These are phyloP conservation scores for Cyrtodaria siliqua DNA, from an alignment of 2,888 invertebrate genomes.

Conservation along the genomic window DNA sequence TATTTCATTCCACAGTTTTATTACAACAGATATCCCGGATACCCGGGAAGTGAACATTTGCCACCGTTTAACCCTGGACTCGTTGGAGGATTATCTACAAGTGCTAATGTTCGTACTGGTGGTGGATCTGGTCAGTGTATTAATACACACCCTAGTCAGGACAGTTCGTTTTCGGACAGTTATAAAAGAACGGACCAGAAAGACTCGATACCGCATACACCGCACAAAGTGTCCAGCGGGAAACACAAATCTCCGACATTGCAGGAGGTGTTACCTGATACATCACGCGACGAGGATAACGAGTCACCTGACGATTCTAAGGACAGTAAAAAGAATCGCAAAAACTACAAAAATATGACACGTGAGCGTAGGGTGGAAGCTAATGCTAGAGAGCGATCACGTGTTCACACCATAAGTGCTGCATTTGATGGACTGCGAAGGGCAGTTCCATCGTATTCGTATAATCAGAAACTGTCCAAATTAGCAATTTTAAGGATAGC, in stretches of 20 bases:
- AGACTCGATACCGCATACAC: no score
- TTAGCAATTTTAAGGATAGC: slow-evolving; percentile 96
- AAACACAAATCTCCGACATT: no score
- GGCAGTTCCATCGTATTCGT: slow-evolving; percentile 95
- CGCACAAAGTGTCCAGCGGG: no score
- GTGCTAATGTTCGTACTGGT: no score
- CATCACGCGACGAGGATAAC: slow-evolving; percentile 29
- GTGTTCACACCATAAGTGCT: slow-evolving; percentile 98
- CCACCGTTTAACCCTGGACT: slow-evolving; percentile 20
- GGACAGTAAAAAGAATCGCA: slow-evolving; percentile 73
- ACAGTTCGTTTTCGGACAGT: no score
- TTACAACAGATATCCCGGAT: slow-evolving; percentile 56
- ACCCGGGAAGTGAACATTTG: slow-evolving; percentile 42
- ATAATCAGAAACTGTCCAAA: slow-evolving; percentile 97
- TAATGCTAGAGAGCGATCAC: slow-evolving; percentile 95
- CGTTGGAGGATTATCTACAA: slow-evolving; percentile 8
- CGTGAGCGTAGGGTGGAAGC: slow-evolving; percentile 96
- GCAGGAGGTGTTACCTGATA: slow-evolving; percentile 1
- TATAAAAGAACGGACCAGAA: no score
- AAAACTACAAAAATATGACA: slow-evolving; percentile 98
- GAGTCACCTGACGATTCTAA: slow-evolving; percentile 50
- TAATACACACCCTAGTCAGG: no score
- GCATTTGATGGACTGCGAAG: slow-evolving; percentile 95
- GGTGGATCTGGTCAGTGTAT: no score
- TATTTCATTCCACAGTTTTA: slow-evolving; percentile 71